Evolutionary conservation across 2,888 invertebrate species (phyloP), one percentile per base, ranked within the genome.

Genomic region (Reticulitermes lucifugus): DNA sequence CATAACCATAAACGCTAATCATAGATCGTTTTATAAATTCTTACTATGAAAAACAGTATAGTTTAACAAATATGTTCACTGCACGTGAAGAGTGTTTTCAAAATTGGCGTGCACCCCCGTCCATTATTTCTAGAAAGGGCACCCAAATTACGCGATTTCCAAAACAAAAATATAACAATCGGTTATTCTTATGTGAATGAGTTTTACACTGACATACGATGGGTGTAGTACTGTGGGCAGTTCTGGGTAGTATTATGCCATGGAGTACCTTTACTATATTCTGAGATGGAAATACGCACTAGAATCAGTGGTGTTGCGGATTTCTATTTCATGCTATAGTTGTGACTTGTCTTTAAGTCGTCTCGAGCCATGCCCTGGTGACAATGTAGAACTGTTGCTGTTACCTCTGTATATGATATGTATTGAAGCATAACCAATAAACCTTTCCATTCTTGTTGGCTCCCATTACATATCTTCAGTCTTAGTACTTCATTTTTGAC

Each of bases 401-500:
- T 22, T 6, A 18, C 18, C 60, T 60, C n/a, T 60, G 14, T 60
- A 7, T 18, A 21, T 6, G 6, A 60, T n/a, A 18, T 43, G 21
- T n/a, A 75, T 21, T 75, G 41, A 75, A 43, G 18, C 4, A 6
- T 55, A 55, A 55, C 59, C 1, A 22, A 65, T 25, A 25, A 41
- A 82, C 71, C 18, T 35, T 80, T 85, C 75, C 85, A 82, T 86
- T 88, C 29, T 83, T 89, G 89, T 88, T 83, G 87, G 88, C 81
- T 85, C 86, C 86, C 14, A 89, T 88, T 80, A 88, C 90, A 22
- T 83, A 88, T n/a, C 88, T 88, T 14, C 91, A 94, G 94, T 77
- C 92, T 94, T 89, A 94, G 94, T 94, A 94, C 90, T 94, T 94
- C 89, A 91, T 93, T 0, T 93, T 93, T 88, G 94, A 94, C 89